phyloP scores from a whole-genome alignment of 2,113 vertebrate genomes.

The Sceloporus undulatus region DNA sequence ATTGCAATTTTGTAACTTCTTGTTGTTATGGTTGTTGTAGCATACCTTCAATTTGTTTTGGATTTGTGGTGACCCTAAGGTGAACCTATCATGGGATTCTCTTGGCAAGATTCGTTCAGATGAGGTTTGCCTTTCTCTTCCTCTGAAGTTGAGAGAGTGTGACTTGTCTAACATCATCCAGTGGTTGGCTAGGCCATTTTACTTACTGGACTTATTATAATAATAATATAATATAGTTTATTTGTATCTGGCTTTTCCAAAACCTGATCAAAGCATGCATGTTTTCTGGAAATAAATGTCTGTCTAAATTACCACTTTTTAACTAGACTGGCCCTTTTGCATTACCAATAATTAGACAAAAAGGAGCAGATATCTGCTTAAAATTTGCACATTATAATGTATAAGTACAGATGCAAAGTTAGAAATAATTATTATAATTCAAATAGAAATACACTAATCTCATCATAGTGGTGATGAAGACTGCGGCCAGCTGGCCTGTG shows the following conservation, averaged over 20 bases:
- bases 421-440: background rate
- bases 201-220: background rate
- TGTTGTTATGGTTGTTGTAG: too few species aligned
- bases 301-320: background rate
- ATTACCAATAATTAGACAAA: background rate
- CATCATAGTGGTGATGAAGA: background rate
- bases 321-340: background rate
- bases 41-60: too few species aligned
- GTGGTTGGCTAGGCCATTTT: background rate
- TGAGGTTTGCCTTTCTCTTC: too few species aligned
- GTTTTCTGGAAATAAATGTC: background rate
- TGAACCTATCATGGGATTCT: too few species aligned
- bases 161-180: background rate
- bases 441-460: background rate
- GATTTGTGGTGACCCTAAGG: too few species aligned
- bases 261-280: background rate
- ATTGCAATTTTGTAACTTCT: background rate
- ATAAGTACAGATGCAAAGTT: background rate
- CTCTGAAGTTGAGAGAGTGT: background rate
- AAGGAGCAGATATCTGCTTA: background rate
- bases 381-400: background rate
- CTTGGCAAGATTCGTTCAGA: too few species aligned
- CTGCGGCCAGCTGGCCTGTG: background rate
- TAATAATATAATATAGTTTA: too few species aligned
- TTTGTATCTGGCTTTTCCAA: too few species aligned